Evolutionary conservation across 2,888 invertebrate genomes (phyloP).

Genomic region (Hipparchia sbordonii): DNA sequence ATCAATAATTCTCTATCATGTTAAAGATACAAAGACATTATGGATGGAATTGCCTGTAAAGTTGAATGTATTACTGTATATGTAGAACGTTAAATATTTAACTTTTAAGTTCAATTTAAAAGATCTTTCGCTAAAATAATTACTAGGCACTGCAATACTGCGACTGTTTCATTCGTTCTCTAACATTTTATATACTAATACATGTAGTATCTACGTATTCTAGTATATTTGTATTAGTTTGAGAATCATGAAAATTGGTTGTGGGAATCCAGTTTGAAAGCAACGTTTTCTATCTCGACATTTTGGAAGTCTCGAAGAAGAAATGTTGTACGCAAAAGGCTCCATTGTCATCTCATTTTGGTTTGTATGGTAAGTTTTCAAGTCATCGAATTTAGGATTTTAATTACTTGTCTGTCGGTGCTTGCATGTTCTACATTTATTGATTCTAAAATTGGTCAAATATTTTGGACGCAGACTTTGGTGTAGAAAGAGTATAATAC

Average conservation of each 20-base stretch:
- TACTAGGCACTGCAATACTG: background rate
- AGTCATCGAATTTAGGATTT: constrained; percentile 42
- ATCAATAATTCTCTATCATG: background rate
- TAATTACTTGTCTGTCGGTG: constrained; percentile 38
- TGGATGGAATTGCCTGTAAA: background rate
- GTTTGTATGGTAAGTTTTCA: constrained; percentile 44
- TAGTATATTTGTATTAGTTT: constrained; percentile 14
- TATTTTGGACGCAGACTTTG: constrained; percentile 11
- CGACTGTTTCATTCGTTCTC: background rate
- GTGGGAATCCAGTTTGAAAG: constrained; percentile 15
- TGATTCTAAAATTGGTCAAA: constrained; percentile 20
- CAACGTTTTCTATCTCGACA: constrained; percentile 9
- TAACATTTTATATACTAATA: background rate
- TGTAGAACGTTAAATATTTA: constrained; percentile 3
- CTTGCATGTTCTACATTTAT: constrained; percentile 41
- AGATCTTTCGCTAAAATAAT: background rate
- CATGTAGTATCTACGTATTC: constrained; percentile 2
- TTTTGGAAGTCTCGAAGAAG: constrained; percentile 19
- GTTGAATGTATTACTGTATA: constrained; percentile 12
- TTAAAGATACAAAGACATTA: no score
- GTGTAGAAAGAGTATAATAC: background rate
- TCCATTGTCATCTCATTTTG: constrained; percentile 33
- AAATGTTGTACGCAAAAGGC: constrained; percentile 12
- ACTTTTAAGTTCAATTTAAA: background rate
- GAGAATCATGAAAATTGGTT: constrained; percentile 9